A percentile compares a stretch with the other conserved stretches of the same genome.
These are phyloP conservation scores for Halcyon badia DNA, from an alignment of 2,797 vertebrate species.

Conservation along the genomic window DNA sequence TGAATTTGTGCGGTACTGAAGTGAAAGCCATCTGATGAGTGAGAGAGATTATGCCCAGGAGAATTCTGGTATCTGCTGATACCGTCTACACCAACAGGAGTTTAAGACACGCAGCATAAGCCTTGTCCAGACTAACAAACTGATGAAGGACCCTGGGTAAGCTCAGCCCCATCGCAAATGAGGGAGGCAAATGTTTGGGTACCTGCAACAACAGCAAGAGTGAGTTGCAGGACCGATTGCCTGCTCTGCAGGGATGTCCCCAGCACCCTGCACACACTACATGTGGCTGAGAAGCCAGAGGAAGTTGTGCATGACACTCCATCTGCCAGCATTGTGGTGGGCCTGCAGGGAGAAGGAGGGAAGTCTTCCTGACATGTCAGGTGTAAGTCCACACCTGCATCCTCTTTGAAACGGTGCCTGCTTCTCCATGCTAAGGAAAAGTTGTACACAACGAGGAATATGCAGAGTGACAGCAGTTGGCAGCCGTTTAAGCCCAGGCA, in stretches of 20 bases:
- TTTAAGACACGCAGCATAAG: not conserved
- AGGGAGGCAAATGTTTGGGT: not conserved
- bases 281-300: not conserved
- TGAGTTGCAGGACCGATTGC: accelerated
- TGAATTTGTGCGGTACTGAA: not conserved
- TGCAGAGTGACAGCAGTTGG: slow-evolving; percentile 39
- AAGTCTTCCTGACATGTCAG: not conserved
- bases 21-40: not conserved
- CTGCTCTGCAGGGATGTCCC: not conserved
- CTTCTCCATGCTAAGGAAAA: not conserved
- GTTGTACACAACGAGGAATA: not conserved
- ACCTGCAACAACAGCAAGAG: not conserved
- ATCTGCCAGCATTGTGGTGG: not conserved
- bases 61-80: not conserved
- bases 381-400: slow-evolving; percentile 49
- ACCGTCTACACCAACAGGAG: not conserved
- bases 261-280: accelerated
- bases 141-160: not conserved
- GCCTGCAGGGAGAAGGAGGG: not conserved
- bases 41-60: not conserved
- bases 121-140: not conserved
- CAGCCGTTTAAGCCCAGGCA: slow-evolving; percentile 43
- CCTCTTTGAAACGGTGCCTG: not conserved
- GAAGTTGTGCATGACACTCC: not conserved
- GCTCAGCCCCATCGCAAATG: not conserved